Evolutionary conservation across 23 tunicate species (phyloP), one percentile per base, ranked within the genome.

Genomic region (Corella eumyota): DNA sequence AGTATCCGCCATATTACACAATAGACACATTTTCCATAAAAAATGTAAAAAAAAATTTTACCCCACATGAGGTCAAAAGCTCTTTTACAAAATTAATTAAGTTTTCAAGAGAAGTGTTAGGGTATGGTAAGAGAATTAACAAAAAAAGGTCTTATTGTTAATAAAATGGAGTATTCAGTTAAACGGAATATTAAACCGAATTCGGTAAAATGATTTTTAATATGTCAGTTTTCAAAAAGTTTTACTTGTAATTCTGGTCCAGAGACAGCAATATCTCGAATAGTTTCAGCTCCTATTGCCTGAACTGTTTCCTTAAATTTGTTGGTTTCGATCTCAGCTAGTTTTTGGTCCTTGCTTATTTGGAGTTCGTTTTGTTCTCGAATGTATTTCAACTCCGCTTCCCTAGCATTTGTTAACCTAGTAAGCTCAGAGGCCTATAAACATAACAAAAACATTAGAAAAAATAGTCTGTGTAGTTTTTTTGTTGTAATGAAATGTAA

Each of bases 221-320:
- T n/a, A n/a, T n/a, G n/a, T n/a, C n/a, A n/a, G n/a, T n/a, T n/a
- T n/a, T n/a, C n/a, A n/a, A n/a, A 15, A 21, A 45, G 29, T 20
- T 60, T 32, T 34, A 77, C 85, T 60, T 90, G 98, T 60, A 68
- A 35, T 23, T 81, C 98, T 15, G 90, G 98, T 4, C 98, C 98
- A 22, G 98, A 92, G 27, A 78, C 58, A 7, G 98, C 98, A 29
- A 90, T 90, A 27, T 70, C 81, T 32, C 79, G 65, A 21, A 90
- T 75, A 45, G 98, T 81, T 4, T 81, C 98, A 1, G 98, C 67
- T 34, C 98, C 98, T n/a, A 90, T 81, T 33, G 93, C 75, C 11
- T 37, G 70, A 15, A 90, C 75, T 76, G 81, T 78, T 26, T 75
- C 55, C 58, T 82, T 51, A 55, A 81, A 67, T 64, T 90, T 90